Evolutionary conservation across 2,888 invertebrate species (phyloP).

Genomic region (Lasioglossum morio): DNA sequence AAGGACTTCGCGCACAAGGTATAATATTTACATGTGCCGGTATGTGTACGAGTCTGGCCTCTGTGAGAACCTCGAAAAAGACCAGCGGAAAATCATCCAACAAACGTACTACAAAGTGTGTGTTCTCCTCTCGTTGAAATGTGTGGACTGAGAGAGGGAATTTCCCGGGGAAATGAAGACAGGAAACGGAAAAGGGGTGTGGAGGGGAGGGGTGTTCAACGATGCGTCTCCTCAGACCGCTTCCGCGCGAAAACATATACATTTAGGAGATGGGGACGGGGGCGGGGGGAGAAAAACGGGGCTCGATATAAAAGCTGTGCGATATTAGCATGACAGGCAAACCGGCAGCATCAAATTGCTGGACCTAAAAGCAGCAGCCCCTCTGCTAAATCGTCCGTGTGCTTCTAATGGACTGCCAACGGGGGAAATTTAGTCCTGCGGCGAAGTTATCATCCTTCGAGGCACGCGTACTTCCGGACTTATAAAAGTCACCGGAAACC

Average conservation of each 20-base stretch:
- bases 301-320: slow-evolving; percentile 72
- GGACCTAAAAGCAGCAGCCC: slow-evolving; percentile 80
- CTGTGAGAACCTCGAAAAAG: not conserved
- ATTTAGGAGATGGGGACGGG: slow-evolving; percentile 37
- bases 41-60: not conserved
- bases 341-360: slow-evolving; percentile 81
- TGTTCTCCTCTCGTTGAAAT: not conserved
- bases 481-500: not conserved
- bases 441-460: not conserved
- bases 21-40: not conserved
- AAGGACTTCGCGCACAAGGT: not conserved
- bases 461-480: not conserved
- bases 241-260: slow-evolving; percentile 47
- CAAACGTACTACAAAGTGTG: slow-evolving; percentile 1
- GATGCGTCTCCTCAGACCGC: slow-evolving; percentile 48
- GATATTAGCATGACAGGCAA: slow-evolving; percentile 83
- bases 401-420: slow-evolving; percentile 81
- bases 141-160: not conserved
- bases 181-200: not conserved
- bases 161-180: slow-evolving; percentile 25
- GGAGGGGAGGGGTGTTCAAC: slow-evolving; percentile 44
- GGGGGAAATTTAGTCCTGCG: slow-evolving; percentile 77
- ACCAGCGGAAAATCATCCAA: slow-evolving; percentile 6
- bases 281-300: slow-evolving; percentile 57
- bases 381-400: slow-evolving; percentile 82